Conservation (phyloP, 2,113 vertebrate species). For the Gila orcuttii region DNA sequence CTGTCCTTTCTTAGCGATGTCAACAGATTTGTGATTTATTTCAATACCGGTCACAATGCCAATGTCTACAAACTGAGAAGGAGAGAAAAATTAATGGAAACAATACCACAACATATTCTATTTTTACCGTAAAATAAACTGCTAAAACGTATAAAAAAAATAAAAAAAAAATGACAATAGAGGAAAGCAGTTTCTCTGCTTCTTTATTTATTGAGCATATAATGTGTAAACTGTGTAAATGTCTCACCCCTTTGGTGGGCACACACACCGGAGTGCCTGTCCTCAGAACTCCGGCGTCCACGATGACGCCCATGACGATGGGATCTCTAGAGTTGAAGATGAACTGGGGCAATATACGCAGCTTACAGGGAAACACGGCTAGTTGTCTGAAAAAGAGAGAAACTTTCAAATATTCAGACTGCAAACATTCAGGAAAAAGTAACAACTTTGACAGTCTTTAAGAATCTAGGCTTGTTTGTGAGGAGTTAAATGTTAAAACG, state of each 20-base stretch:
- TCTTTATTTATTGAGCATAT: background rate
- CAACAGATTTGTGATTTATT: conserved; percentile 94
- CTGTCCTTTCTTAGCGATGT: conserved; percentile 94
- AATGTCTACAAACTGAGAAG: conserved; percentile 91
- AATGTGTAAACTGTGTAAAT: background rate
- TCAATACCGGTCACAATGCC: conserved; percentile 97
- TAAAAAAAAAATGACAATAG: background rate
- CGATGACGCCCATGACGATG: conserved; percentile 91
- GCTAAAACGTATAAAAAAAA: no score
- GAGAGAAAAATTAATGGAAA: background rate
- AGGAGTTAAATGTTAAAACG: background rate
- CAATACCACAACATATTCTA: background rate
- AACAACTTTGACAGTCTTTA: background rate
- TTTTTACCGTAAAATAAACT: background rate
- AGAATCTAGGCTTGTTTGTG: background rate
- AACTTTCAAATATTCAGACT: background rate
- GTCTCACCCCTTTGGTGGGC: conserved; percentile 91
- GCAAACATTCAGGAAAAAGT: background rate
- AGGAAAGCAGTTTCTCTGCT: background rate
- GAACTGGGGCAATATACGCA: conserved; percentile 93
- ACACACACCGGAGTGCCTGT: conserved; percentile 95
- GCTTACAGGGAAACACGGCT: conserved; percentile 95
- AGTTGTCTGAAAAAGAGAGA: conserved; percentile 78
- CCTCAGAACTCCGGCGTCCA: conserved; percentile 90
- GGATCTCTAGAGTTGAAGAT: conserved; percentile 99